These are phyloP conservation scores for Morphnarchus princeps DNA, from an alignment of 2,113 vertebrate genomes.

Conservation along the genomic window DNA sequence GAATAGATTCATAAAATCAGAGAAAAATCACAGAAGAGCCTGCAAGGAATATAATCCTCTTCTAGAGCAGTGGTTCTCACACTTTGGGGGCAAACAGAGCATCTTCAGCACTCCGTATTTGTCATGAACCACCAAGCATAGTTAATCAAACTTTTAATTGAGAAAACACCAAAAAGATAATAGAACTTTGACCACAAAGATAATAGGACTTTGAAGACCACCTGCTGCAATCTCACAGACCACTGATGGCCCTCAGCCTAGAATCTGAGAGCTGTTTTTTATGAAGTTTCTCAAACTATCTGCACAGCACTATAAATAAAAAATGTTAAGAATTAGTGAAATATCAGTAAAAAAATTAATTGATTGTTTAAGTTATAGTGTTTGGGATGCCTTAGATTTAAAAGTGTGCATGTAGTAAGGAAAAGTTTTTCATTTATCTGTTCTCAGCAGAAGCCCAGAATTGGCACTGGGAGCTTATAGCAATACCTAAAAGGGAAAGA, in stretches of 20 bases:
- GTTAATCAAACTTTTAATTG: constrained; percentile 32
- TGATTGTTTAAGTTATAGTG: background rate
- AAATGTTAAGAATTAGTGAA: background rate
- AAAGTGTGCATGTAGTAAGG: background rate
- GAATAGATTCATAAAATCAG: constrained; percentile 69
- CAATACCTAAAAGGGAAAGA: background rate
- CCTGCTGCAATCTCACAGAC: background rate
- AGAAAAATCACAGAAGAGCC: constrained; percentile 55
- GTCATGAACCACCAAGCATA: constrained; percentile 15
- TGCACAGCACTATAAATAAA: background rate
- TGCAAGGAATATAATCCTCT: background rate
- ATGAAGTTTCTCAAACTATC: background rate
- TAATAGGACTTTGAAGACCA: background rate
- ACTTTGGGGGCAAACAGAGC: constrained; percentile 48
- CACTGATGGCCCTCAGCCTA: background rate
- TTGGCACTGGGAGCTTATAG: background rate
- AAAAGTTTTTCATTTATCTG: background rate
- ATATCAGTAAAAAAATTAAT: background rate
- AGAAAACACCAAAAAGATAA: constrained; percentile 20
- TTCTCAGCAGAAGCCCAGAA: background rate
- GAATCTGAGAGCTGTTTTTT: background rate
- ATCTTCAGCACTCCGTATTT: background rate
- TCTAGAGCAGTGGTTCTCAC: constrained; percentile 40
- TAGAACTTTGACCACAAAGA: background rate
- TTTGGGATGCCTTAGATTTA: background rate